Base-by-base conservation (phyloP, 2,888 invertebrate species). In the Clepsis dumicolana region DNA sequence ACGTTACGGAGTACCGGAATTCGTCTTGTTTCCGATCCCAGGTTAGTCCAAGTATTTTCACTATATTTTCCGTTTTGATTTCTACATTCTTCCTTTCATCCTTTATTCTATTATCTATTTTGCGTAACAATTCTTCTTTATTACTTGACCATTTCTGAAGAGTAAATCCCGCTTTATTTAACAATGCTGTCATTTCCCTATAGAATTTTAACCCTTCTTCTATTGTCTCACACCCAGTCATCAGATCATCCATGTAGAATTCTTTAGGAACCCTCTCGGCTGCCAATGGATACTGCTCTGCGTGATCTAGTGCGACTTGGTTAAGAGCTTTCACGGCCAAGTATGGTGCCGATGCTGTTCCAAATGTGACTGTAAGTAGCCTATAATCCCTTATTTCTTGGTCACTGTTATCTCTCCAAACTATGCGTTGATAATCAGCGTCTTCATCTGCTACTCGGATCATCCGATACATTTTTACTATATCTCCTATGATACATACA, bases 391-490 rank as follows among this genome's bases (percentile, higher is more conserved):
- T n/a, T n/a, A n/a, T n/a, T n/a, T 73, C 0, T 7, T 70, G 63
- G 8, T 48, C 7, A 10, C 62, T 54, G 27, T 69, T n/a, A 5
- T 72, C 59, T 18, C 74, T 38, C 77, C 76, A 76, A 0, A 76
- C 10, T 8, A 77, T 56, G 4, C 78, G 59, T 59, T 78, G 78
- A 38, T 59, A 77, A 21, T 75, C 72, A 5, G 71, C 32, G 60
- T 83, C 75, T 1, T 74, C 62, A 5, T 72, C 52, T 4, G 64
- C 18, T 1, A 82, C 73, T 5, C 64, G 67, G 2, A 81, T 69
- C 69, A 79, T 77, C 0, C 80, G 60, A 44, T 80, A 84, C 81
- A 84, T 83, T 70, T 83, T 79, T 7, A 74, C 61, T 10, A 82
- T 73, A 52, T 79, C 81, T 0, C 78, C 75, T 0, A 74, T 72